phyloP scores from a whole-genome alignment of 35 echinoderm and acorn worm genomes.

The Lytechinus pictus region DNA sequence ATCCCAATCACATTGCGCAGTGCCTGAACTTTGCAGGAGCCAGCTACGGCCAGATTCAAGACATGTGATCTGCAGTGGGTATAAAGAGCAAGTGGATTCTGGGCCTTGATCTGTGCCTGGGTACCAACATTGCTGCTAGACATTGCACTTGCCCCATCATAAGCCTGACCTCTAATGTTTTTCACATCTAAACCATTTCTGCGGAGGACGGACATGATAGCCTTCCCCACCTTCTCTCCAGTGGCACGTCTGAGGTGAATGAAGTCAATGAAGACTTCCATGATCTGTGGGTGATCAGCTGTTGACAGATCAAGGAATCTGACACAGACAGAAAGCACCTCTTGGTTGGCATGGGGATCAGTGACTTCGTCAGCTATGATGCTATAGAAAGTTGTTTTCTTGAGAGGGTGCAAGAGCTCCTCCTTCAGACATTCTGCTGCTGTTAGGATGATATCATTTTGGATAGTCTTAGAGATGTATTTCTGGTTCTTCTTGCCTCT shows the following conservation, averaged over 20 bases:
- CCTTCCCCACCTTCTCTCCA: slow-evolving; percentile 25
- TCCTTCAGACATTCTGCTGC: slow-evolving; percentile 16
- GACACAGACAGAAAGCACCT: slow-evolving; percentile 58
- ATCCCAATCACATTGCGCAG: slow-evolving; percentile 49
- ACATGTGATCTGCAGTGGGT: slow-evolving; percentile 46
- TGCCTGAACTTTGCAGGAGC: slow-evolving; percentile 54
- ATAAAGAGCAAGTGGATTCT: slow-evolving; percentile 36
- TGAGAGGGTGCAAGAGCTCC: slow-evolving; percentile 7
- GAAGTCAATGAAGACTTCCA: slow-evolving; percentile 58
- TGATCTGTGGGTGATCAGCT: slow-evolving; percentile 30
- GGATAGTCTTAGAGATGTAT: slow-evolving; percentile 66
- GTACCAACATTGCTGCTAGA: slow-evolving; percentile 39
- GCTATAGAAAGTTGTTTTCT: slow-evolving; percentile 37
- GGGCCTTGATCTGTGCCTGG: slow-evolving; percentile 41
- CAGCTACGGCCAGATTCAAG: slow-evolving; percentile 54
- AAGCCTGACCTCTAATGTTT: slow-evolving; percentile 54
- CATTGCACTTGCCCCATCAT: slow-evolving; percentile 62
- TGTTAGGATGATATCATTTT: slow-evolving; percentile 56
- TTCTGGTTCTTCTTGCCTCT: slow-evolving; percentile 47
- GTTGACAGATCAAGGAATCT: slow-evolving; percentile 42
- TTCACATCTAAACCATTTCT: slow-evolving; percentile 49
- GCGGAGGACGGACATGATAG: slow-evolving; percentile 46
- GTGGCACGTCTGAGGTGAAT: slow-evolving; percentile 42
- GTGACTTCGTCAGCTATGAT: slow-evolving; percentile 66
- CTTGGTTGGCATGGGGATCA: slow-evolving; percentile 57